These are phyloP conservation scores for Asbolus verrucosus DNA, from an alignment of 1,140 invertebrate genomes.

Conservation along the genomic window DNA sequence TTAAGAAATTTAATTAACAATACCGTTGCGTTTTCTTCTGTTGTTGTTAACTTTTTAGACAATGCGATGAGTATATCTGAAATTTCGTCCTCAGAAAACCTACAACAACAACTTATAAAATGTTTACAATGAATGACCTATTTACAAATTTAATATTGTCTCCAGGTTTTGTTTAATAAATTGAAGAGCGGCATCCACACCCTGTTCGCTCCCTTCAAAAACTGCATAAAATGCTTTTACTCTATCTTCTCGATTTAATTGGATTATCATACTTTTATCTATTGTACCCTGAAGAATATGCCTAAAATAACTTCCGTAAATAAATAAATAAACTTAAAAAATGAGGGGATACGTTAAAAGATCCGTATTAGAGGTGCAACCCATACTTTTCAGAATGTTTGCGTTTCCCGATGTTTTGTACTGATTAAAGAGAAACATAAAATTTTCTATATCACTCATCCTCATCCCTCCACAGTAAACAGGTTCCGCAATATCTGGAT, in stretches of 20 bases:
- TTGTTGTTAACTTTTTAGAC: not conserved
- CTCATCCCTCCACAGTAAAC: conserved; percentile 6
- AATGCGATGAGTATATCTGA: conserved; percentile 3
- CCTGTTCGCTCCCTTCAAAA: not conserved
- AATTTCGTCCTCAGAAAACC: not conserved
- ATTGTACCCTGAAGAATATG: not conserved
- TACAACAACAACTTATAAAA: not conserved
- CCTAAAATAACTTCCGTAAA: too few species aligned
- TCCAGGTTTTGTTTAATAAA: conserved; percentile 5
- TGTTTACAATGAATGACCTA: too few species aligned
- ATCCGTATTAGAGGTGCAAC: not conserved
- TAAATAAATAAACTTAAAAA: too few species aligned
- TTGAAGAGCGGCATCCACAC: not conserved
- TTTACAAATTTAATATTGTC: conserved; percentile 2
- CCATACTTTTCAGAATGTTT: conserved; percentile 12
- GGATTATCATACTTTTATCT: not conserved
- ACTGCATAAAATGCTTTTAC: not conserved
- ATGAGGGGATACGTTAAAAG: not conserved
- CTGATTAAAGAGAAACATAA: not conserved
- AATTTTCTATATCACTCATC: not conserved
- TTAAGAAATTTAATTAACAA: not conserved
- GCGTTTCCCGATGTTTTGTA: not conserved
- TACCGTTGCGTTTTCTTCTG: not conserved
- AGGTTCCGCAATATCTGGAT: conserved; percentile 8
- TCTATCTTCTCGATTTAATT: not conserved